These are phyloP conservation scores for Apodemus sylvaticus DNA, from an alignment of 2,113 vertebrate species.

Conservation along the genomic window DNA sequence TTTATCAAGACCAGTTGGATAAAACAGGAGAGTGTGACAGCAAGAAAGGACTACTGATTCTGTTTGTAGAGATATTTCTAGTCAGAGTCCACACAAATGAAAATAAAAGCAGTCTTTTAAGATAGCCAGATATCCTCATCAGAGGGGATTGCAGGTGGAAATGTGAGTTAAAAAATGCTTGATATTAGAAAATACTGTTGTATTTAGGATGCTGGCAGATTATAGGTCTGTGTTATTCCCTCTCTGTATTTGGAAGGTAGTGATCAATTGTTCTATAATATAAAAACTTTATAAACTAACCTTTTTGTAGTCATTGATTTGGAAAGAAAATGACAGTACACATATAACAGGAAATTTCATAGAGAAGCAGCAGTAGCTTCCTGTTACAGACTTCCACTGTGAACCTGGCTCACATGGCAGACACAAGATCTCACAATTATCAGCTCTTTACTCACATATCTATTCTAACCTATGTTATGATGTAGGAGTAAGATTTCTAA, in stretches of 20 bases:
- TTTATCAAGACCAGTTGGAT: background rate
- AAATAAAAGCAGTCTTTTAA: too few species aligned
- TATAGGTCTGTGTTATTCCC: background rate
- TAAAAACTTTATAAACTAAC: background rate
- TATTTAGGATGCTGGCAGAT: background rate
- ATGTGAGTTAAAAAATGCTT: background rate
- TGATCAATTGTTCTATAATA: background rate
- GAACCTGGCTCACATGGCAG: background rate
- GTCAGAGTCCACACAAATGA: background rate
- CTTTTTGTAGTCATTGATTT: background rate
- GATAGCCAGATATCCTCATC: background rate
- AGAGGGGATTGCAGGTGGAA: background rate
- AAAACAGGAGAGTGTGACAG: fast-evolving
- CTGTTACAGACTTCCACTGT: background rate
- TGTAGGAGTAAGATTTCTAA: background rate
- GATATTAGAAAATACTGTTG: background rate
- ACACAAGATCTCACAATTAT: background rate
- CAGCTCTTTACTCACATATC: background rate
- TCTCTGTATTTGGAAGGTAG: background rate
- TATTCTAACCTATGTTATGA: background rate
- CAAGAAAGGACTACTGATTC: background rate
- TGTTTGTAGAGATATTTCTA: background rate
- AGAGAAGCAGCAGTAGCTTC: background rate
- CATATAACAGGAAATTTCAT: background rate
- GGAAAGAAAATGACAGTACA: background rate